A percentile compares a stretch with the other conserved stretches of the same genome.
Conservation (phyloP, 2,797 vertebrate genomes). For the Anabas testudineus region DNA sequence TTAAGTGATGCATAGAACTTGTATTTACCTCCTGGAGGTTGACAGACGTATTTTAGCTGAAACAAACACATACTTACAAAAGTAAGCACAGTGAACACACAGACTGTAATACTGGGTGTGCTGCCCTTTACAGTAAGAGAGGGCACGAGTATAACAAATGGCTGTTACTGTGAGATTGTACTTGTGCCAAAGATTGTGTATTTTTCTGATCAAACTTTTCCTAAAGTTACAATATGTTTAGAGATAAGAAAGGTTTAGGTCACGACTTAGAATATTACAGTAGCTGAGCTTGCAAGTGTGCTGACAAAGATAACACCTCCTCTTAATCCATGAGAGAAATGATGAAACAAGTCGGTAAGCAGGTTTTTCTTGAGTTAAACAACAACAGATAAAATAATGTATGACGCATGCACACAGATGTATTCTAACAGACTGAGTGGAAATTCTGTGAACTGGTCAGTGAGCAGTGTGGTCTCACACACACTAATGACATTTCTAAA, state of each 20-base stretch:
- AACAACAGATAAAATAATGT: conserved; percentile 2
- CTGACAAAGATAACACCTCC: conserved; percentile 8
- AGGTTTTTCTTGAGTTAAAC: conserved; percentile 3
- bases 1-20: not conserved
- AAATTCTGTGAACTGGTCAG: conserved; percentile 14
- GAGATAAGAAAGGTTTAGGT: conserved; percentile 6
- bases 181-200: not conserved
- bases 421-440: not conserved
- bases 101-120: not conserved
- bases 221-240: not conserved
- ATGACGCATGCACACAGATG: not conserved
- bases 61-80: too few relatives aligned
- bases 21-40: not conserved
- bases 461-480: too few relatives aligned
- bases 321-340: conserved; percentile 3
- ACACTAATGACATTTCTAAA: too few relatives aligned
- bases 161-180: not conserved
- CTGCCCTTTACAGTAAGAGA: too few relatives aligned
- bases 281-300: not conserved
- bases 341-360: not conserved
- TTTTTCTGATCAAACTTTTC: conserved; percentile 6
- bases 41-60: not conserved
- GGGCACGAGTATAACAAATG: not conserved
- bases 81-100: not conserved
- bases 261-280: conserved; percentile 10